Evolutionary conservation across 2,888 invertebrate genomes (phyloP).

Genomic region (Nomada ruficornis): DNA sequence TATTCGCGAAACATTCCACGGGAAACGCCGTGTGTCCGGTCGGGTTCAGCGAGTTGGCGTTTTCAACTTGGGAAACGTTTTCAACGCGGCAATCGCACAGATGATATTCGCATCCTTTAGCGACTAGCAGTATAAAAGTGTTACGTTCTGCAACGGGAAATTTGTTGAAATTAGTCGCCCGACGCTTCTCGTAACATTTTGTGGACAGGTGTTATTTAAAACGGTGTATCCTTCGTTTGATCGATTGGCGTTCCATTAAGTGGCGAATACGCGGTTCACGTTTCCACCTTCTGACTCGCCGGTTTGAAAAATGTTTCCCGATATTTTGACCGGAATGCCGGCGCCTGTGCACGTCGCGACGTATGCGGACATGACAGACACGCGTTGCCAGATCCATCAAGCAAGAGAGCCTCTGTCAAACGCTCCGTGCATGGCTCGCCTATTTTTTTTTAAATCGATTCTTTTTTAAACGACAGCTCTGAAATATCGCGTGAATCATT

Average conservation of each 20-base stretch:
- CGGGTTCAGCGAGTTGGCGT: constrained; percentile 12
- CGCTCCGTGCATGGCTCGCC: not conserved
- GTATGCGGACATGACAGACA: constrained; percentile 9
- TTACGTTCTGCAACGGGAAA: not conserved
- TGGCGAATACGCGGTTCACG: not conserved
- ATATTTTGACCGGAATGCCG: constrained; percentile 7
- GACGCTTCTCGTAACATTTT: not conserved
- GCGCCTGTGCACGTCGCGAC: not conserved
- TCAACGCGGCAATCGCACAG: not conserved
- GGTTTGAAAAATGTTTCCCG: constrained; percentile 4
- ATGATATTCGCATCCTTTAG: too few relatives aligned
- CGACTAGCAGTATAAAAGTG: not conserved
- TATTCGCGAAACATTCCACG: constrained; percentile 15
- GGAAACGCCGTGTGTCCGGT: not conserved
- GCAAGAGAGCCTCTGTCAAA: not conserved
- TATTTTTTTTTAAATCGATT: constrained; percentile 6
- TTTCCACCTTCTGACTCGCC: not conserved
- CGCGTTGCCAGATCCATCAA: constrained; percentile 5
- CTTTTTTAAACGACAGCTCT: not conserved
- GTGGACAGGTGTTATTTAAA: not conserved
- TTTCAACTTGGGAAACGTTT: not conserved
- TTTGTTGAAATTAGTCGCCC: not conserved
- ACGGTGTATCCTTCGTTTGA: not conserved
- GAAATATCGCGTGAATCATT: constrained; percentile 4
- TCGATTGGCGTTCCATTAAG: not conserved